phyloP scores from a whole-genome alignment of 2,797 vertebrate genomes.

The Eulemur albifrons region DNA sequence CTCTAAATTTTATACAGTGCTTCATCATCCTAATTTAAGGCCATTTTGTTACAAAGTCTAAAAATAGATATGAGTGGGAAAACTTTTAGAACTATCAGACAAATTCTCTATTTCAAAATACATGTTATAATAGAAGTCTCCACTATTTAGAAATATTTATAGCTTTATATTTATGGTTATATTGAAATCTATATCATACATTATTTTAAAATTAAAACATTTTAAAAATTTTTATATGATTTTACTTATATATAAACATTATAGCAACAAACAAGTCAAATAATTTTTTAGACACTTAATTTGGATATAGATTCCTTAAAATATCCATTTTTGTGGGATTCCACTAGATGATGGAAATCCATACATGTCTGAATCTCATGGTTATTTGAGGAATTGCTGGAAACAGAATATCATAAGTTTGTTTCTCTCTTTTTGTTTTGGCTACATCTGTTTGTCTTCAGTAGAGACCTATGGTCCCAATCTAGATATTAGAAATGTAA shows the following conservation, averaged over 20 bases:
- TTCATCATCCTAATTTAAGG: not conserved
- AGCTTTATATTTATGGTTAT: not conserved
- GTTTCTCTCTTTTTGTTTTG: not conserved
- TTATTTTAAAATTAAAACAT: not conserved
- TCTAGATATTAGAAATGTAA: not conserved
- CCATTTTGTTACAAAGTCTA: not conserved
- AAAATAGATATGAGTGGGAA: not conserved
- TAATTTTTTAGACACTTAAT: not conserved
- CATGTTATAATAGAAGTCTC: not conserved
- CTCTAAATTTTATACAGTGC: not conserved
- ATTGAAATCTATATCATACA: not conserved
- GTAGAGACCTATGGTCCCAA: not conserved
- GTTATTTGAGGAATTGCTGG: not conserved
- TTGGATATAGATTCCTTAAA: not conserved
- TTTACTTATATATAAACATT: not conserved
- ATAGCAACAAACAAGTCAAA: not conserved
- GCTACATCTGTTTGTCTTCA: not conserved
- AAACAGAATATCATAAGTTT: not conserved
- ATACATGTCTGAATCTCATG: not conserved
- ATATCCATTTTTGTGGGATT: not conserved
- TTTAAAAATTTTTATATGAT: not conserved
- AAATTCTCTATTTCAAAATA: not conserved
- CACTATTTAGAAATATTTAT: not conserved
- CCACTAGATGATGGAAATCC: not conserved
- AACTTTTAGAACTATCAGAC: conserved; percentile 6